Conservation (phyloP, 2,113 vertebrate species). For the Trichomycterus rosablanca region DNA sequence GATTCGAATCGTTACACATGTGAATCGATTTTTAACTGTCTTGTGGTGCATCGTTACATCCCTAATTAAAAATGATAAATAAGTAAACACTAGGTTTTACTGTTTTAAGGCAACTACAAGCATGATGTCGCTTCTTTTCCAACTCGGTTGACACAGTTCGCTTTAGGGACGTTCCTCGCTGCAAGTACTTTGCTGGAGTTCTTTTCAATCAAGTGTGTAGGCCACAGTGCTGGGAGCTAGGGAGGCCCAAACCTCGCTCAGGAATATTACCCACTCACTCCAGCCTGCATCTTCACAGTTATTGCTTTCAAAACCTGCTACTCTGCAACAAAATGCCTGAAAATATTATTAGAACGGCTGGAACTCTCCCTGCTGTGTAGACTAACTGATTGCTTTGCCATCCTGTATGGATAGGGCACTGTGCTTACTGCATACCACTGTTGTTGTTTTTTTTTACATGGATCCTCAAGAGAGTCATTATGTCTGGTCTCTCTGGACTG, state of each 20-base stretch:
- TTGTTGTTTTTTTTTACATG: slow-evolving; percentile 7
- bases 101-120: neutral
- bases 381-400: slow-evolving; percentile 21
- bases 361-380: slow-evolving; percentile 12
- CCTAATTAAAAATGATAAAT: neutral
- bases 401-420: neutral
- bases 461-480: no score
- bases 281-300: slow-evolving; percentile 28
- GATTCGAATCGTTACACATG: no score
- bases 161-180: neutral
- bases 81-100: neutral
- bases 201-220: slow-evolving; percentile 27
- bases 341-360: slow-evolving; percentile 18
- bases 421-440: neutral
- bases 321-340: slow-evolving; percentile 26
- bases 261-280: slow-evolving; percentile 21
- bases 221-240: slow-evolving; percentile 16
- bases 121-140: neutral
- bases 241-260: slow-evolving; percentile 16
- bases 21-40: no score
- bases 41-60: no score
- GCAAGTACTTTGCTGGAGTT: slow-evolving; percentile 22
- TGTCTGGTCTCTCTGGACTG: slow-evolving; percentile 14
- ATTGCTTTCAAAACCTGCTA: slow-evolving; percentile 32
- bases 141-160: neutral